phyloP scores from a whole-genome alignment of 2,797 vertebrate species.

The Apogon talboti region DNA sequence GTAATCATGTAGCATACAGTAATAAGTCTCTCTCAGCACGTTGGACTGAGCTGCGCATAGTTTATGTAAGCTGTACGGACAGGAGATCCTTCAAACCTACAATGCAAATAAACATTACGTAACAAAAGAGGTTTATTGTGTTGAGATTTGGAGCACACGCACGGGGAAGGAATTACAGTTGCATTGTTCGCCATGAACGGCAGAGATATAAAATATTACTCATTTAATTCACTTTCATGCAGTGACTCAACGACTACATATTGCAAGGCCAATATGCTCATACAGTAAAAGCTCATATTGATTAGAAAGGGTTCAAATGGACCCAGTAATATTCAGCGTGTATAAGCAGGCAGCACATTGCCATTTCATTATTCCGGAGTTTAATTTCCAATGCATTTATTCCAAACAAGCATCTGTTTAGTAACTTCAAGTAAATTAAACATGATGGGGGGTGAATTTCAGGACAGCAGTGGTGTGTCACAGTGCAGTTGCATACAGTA shows the following conservation, averaged over 20 bases:
- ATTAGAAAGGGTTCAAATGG: slow-evolving; percentile 64
- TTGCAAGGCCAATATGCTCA: slow-evolving; percentile 25
- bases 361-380: slow-evolving; percentile 65
- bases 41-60: slow-evolving; percentile 36
- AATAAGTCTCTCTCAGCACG: slow-evolving; percentile 54
- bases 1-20: slow-evolving; percentile 58
- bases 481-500: slow-evolving; percentile 50
- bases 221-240: slow-evolving; percentile 47
- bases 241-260: slow-evolving; percentile 44
- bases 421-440: slow-evolving; percentile 78
- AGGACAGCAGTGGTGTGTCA: slow-evolving; percentile 53
- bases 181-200: slow-evolving; percentile 35
- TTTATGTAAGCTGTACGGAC: slow-evolving; percentile 27
- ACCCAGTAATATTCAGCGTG: slow-evolving; percentile 59
- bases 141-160: slow-evolving; percentile 17
- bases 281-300: slow-evolving; percentile 62
- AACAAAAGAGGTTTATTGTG: slow-evolving; percentile 22
- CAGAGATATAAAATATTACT: slow-evolving; percentile 44
- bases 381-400: slow-evolving; percentile 79
- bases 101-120: slow-evolving; percentile 44
- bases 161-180: slow-evolving; percentile 24
- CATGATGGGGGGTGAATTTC: slow-evolving; percentile 77
- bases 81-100: slow-evolving; percentile 30
- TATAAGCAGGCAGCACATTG: slow-evolving; percentile 57
- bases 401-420: slow-evolving; percentile 77